Conservation (phyloP, 2,888 invertebrate genomes). For the Hipparchia sbordonii region DNA sequence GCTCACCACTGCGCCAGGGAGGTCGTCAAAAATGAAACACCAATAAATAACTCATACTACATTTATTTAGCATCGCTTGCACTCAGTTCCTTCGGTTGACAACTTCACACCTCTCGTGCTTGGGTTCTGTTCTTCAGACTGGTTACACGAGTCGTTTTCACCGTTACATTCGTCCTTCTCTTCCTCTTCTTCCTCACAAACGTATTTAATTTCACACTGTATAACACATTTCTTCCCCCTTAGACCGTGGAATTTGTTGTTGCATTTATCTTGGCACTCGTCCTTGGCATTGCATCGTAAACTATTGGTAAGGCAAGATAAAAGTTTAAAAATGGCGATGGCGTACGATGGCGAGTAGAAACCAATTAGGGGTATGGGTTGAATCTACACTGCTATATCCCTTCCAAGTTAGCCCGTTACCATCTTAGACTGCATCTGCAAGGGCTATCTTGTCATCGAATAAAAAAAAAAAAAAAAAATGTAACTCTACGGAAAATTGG, state of each 20-base stretch:
- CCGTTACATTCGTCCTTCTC: constrained; percentile 18
- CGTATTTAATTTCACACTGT: constrained; percentile 48
- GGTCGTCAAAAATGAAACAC: background rate
- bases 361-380: no score
- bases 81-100: constrained; percentile 25
- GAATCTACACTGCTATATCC: no score
- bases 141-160: background rate
- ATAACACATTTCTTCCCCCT: constrained; percentile 45
- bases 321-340: no score
- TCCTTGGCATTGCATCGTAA: constrained; percentile 51
- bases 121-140: constrained; percentile 8
- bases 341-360: no score
- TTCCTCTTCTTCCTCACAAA: constrained; percentile 45
- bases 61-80: constrained; percentile 36
- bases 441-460: no score
- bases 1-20: no score
- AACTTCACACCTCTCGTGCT: constrained; percentile 40
- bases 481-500: no score
- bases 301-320: constrained; percentile 36
- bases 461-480: no score
- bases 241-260: constrained; percentile 29
- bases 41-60: background rate
- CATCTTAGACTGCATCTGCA: no score
- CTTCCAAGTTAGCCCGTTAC: no score
- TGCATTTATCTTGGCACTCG: constrained; percentile 51